A percentile compares a stretch with the other conserved stretches of the same genome.
Conservation (phyloP, 30 jellyfish, hydroid and myxozoan genomes). For the Rhopilema esculentum region DNA sequence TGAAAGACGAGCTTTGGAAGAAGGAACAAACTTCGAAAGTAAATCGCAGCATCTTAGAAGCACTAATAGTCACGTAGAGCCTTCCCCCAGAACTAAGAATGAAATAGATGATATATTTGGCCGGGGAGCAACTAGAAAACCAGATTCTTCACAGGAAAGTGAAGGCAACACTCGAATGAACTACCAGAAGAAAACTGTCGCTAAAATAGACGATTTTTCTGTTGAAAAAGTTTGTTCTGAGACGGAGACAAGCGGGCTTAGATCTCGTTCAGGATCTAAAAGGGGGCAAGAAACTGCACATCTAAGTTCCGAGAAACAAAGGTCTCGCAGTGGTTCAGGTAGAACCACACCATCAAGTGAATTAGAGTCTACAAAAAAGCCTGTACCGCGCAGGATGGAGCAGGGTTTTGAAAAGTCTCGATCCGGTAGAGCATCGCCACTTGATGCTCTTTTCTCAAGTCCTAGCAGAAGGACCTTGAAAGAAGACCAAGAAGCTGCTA, state of each 20-base stretch:
- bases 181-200: neutral
- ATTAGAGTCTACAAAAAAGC: neutral
- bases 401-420: too few relatives aligned
- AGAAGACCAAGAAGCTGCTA: neutral
- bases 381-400: too few relatives aligned
- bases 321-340: constrained; percentile 27
- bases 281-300: constrained; percentile 1
- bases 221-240: neutral
- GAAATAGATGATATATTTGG: constrained; percentile 53
- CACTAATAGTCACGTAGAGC: constrained; percentile 2
- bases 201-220: neutral
- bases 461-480: neutral
- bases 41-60: neutral
- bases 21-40: neutral
- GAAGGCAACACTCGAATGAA: neutral
- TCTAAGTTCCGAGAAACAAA: neutral
- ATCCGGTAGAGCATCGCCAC: constrained; percentile 47
- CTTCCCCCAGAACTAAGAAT: constrained; percentile 19
- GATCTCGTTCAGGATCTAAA: constrained; percentile 55
- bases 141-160: neutral
- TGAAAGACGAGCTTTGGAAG: neutral
- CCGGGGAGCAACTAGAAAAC: neutral
- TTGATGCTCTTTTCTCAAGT: constrained; percentile 29
- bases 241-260: neutral
- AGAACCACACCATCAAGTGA: neutral